Base-by-base conservation (phyloP, 2,113 vertebrate genomes). In the Illadopsis cleaveri region DNA sequence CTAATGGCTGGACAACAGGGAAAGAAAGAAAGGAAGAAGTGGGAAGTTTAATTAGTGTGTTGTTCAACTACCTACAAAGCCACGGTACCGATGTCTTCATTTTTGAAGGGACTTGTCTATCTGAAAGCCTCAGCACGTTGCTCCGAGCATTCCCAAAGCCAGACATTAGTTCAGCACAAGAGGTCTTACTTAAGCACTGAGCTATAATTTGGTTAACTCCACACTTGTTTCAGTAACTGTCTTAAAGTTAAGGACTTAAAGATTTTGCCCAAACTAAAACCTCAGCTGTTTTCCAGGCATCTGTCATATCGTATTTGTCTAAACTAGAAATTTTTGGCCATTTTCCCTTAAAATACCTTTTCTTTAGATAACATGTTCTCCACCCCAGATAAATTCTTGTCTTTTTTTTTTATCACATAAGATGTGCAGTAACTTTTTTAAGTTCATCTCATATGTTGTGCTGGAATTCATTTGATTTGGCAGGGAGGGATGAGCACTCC, bases 61-160 rank as follows among this genome's bases (percentile, higher is more conserved):
- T 92, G 19, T 30, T 80, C 37, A 79, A 5, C 15, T 73, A 5
- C 12, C 35, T 48, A 15, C 66, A 91, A 72, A 84, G 45, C n/a
- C 40, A 48, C 0, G 1, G 12, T 30, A 27, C 12, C 2, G 0
- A 7, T 57, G 23, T 62, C 45, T 50, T 47, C 10, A 15, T 30
- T 81, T 96, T 64, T 45, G 51, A 72, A 85, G 66, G 30, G 20
- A 12, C 30, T 79, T 65, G 19, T 68, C 58, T 17, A 17, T 58
- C 35, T 62, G 9, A 64, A 56, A 89, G 38, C 64, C 38, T 47
- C 78, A 71, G 5, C 31, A 17, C 0, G 0, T 57, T 51, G 31
- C 20, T 78, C 20, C 1, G 3, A 8, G 53, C 15, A 33, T 66
- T 83, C 64, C 19, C 16, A 56, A 86, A 89, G 31, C 27, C 35